Evolutionary conservation across 2,888 invertebrate species (phyloP).

Genomic region (Heliconius ethilla): DNA sequence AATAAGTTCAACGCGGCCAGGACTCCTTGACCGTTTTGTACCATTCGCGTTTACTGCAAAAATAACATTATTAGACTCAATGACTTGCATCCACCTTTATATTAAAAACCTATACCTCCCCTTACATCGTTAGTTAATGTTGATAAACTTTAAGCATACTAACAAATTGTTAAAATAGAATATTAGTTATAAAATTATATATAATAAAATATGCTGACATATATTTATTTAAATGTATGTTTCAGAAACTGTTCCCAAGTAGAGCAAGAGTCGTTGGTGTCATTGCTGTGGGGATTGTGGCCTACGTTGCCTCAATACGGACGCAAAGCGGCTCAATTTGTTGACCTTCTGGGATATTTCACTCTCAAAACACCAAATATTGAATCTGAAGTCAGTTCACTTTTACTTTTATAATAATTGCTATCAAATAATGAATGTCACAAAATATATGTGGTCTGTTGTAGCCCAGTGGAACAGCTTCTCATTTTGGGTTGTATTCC

Average conservation of each 20-base stretch:
- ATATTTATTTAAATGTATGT: neutral
- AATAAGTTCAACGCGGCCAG: too few relatives aligned
- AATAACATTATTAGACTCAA: too few relatives aligned
- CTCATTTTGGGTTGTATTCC: too few relatives aligned
- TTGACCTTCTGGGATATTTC: conserved; percentile 97
- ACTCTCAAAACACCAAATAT: conserved; percentile 91
- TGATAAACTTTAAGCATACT: neutral
- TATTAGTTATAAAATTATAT: too few relatives aligned
- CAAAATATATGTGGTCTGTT: neutral
- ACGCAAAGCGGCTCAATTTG: conserved; percentile 96
- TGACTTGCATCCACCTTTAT: too few relatives aligned
- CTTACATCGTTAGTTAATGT: neutral
- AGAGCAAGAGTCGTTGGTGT: conserved; percentile 90
- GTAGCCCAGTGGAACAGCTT: too few relatives aligned
- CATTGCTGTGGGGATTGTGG: conserved; percentile 95
- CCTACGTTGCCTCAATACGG: conserved; percentile 94
- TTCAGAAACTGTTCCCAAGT: conserved; percentile 87
- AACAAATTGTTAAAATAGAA: too few relatives aligned
- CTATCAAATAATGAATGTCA: neutral
- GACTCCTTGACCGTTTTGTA: too few relatives aligned
- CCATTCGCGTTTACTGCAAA: too few relatives aligned
- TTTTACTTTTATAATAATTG: neutral
- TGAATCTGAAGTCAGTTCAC: conserved; percentile 79
- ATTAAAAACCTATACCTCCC: neutral
- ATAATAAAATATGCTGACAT: too few relatives aligned